Evolutionary conservation across 2,888 invertebrate species (phyloP), one percentile per base, ranked within the genome.

Genomic region (Holacanthella duospinosa): DNA sequence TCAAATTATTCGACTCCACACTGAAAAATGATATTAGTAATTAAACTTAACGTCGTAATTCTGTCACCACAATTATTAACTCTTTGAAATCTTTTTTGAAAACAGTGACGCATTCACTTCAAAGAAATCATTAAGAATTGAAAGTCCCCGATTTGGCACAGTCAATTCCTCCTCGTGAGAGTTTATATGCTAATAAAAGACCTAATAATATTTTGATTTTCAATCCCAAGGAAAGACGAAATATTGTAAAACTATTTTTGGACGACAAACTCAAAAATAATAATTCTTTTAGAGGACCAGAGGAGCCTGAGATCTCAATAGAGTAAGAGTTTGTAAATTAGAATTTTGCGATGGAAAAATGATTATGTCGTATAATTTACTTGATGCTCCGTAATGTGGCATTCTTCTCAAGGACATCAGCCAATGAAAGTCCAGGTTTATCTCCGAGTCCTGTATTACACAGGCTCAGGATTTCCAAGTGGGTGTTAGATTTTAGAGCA

Each of bases 1-100:
- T 89, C 77, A 99, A 87, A 81, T 92, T 94, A 83, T 99, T 99
- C 74, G 95, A 95, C 84, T 97, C 96, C 73, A 94, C 87, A 78
- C 84, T 84, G 71, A 60, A 78, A 68, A 66, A 21, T 16, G n/a
- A n/a, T n/a, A n/a, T n/a, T n/a, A n/a, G n/a, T n/a, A n/a, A n/a
- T n/a, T n/a, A n/a, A n/a, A n/a, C n/a, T n/a, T n/a, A n/a, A n/a
- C n/a, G n/a, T n/a, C n/a, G n/a, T n/a, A n/a, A n/a, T n/a, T n/a
- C n/a, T n/a, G n/a, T n/a, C n/a, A n/a, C n/a, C n/a, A n/a, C n/a
- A n/a, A n/a, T n/a, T n/a, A n/a, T n/a, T n/a, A n/a, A n/a, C n/a
- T n/a, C n/a, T n/a, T n/a, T n/a, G n/a, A n/a, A n/a, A n/a, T n/a
- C n/a, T n/a, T n/a, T n/a, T n/a, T n/a, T n/a, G n/a, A n/a, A n/a